Base-by-base conservation (phyloP, 2,797 vertebrate species). In the Nannoperca australis region DNA sequence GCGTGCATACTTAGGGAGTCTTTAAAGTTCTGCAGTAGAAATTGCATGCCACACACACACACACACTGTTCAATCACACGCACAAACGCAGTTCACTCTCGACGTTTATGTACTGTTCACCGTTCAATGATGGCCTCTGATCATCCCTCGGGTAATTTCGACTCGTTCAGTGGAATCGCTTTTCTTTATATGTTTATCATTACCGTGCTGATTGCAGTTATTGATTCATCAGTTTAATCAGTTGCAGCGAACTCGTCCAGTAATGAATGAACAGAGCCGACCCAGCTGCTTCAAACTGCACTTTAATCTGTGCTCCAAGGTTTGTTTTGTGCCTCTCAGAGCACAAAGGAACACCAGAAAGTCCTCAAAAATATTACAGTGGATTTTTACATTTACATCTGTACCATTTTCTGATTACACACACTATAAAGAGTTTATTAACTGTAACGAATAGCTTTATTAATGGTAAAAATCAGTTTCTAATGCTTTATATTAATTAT, bases 221-320 rank as follows among this genome's bases (percentile, higher is more conserved):
- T 93, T 82, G 93, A 94, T 92, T 87, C 70, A 85, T 86, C 91
- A 79, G 82, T 90, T 61, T 81, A 86, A 92, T 90, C 91, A 90
- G 85, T 44, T 27, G 78, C 87, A n/a, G 34, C 61, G 64, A 78
- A 15, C 75, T 59, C 72, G 59, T 36, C 22, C 64, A 12, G 79
- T 89, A 88, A 90, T 92, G 84, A 89, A 76, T 62, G 84, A 80
- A 65, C 60, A 24, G 30, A 62, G 69, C 27, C 7, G 13, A 72
- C 49, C 60, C 82, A 78, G 79, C 80, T 74, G 81, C 64, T 62
- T 50, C 60, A 14, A n/a, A 50, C 56, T 47, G 22, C 24, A 11
- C 73, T 72, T 70, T 27, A 64, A 54, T 68, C 53, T 55, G 55
- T 11, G 38, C 32, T 71, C 2, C 7, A 5, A 3, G 11, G 7